These are phyloP conservation scores for Stenchaetothrips biformis DNA, from an alignment of 2,888 invertebrate genomes.

Conservation along the genomic window DNA sequence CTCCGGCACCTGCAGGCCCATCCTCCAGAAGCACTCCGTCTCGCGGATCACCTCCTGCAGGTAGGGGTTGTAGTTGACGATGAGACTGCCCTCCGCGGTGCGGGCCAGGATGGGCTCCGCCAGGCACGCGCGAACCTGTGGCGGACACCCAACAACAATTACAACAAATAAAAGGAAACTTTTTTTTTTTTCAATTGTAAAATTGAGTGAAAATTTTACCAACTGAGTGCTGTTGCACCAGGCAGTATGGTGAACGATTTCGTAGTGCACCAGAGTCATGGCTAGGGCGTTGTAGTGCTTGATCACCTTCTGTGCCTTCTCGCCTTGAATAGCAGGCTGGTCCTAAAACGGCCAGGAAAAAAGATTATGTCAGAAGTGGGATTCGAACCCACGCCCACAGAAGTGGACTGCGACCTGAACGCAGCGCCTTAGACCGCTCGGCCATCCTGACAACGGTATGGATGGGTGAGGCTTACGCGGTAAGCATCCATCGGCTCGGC, in stretches of 20 bases:
- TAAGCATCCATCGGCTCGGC: slow-evolving; percentile 66
- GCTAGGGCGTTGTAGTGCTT: slow-evolving; percentile 74
- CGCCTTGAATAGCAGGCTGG: neutral
- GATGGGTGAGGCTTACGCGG: slow-evolving; percentile 27
- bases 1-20: slow-evolving; percentile 69
- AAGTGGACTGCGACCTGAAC: slow-evolving; percentile 31
- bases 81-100: slow-evolving; percentile 59
- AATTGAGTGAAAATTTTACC: neutral
- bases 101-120: slow-evolving; percentile 66
- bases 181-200: neutral
- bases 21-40: slow-evolving; percentile 74
- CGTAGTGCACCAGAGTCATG: slow-evolving; percentile 75
- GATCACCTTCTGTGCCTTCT: slow-evolving; percentile 61
- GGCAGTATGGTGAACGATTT: slow-evolving; percentile 73
- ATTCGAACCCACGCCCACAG: slow-evolving; percentile 56
- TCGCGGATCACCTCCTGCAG: slow-evolving; percentile 70
- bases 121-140: slow-evolving; percentile 58
- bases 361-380: slow-evolving; percentile 51
- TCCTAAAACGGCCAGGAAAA: neutral
- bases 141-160: neutral
- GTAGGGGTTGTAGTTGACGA: slow-evolving; percentile 68
- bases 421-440: slow-evolving; percentile 56
- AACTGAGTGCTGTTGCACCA: slow-evolving; percentile 54
- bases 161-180: too few species aligned
- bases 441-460: slow-evolving; percentile 50